A percentile compares a stretch with the other conserved stretches of the same genome.
Conservation (phyloP, 2,888 invertebrate species). For the Trissoscelio sp. region DNA sequence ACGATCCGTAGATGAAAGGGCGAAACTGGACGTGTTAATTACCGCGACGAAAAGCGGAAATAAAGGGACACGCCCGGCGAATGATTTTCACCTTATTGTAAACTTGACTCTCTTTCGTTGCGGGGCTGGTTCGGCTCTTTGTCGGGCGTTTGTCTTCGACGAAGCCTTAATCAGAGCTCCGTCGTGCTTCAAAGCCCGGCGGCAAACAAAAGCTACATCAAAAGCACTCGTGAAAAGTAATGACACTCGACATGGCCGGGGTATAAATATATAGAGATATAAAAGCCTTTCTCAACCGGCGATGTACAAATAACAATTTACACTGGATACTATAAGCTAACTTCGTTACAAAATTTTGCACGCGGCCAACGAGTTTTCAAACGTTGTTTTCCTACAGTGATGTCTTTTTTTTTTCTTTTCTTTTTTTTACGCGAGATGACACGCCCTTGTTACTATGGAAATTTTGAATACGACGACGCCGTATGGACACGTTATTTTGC, state of each 20-base stretch:
- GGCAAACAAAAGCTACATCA: slow-evolving; percentile 70
- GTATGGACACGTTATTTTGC: background rate
- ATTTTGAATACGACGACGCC: slow-evolving; percentile 3
- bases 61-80: slow-evolving; percentile 55
- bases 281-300: slow-evolving; percentile 60
- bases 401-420: slow-evolving; percentile 29
- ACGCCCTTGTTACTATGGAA: slow-evolving; percentile 2
- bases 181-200: slow-evolving; percentile 65
- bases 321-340: slow-evolving; percentile 60
- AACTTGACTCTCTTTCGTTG: slow-evolving; percentile 62
- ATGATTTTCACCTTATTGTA: slow-evolving; percentile 68
- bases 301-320: slow-evolving; percentile 67
- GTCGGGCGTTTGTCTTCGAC: slow-evolving; percentile 65
- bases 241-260: slow-evolving; percentile 66
- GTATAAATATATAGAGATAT: slow-evolving; percentile 58
- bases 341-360: slow-evolving; percentile 54
- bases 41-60: slow-evolving; percentile 48
- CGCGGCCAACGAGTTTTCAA: slow-evolving; percentile 50
- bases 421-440: background rate
- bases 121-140: slow-evolving; percentile 39
- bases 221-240: slow-evolving; percentile 70
- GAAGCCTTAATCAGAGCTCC: slow-evolving; percentile 67
- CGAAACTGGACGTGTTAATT: slow-evolving; percentile 57
- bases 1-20: slow-evolving; percentile 28
- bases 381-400: slow-evolving; percentile 44